Evolutionary conservation across 2,113 vertebrate species (phyloP), one percentile per base, ranked within the genome.

Genomic region (Zosterops hypoxanthus): DNA sequence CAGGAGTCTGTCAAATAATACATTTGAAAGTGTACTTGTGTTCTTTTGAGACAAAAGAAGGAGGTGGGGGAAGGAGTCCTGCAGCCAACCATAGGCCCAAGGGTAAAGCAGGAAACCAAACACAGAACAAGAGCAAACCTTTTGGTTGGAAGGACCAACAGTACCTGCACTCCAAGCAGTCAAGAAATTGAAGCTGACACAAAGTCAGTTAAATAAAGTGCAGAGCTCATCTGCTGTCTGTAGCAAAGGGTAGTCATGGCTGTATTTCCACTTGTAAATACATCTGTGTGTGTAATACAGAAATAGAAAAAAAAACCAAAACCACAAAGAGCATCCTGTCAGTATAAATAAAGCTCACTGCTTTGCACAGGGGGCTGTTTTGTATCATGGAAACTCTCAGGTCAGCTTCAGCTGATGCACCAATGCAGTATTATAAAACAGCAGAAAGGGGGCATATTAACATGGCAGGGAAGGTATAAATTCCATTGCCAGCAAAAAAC

Each of bases 151-250:
- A 94, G 72, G 90, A 92, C 95, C 83, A 94, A 46, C 71, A 96
- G 61, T 94, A 95, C 81, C 79, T 95, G 96, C 49, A 42, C 82
- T 97, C 68, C 60, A 56, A 77, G 82, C 49, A 96, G 77, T 79
- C 75, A 80, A 95, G 91, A 96, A 97, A 98, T 97, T 96, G 97
- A 97, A 96, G 94, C 96, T 97, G 97, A 97, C 97, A 96, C 61
- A 65, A 95, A 93, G 90, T 94, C 95, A 97, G 94, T 96, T 96
- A 97, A 97, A 96, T 93, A 96, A 97, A 97, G 95, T 92, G 92
- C 85, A 96, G 83, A 78, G 56, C 88, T 92, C 90, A 81, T 95
- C 86, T 49, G 17, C 66, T 91, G 63, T 94, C 9, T 3, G 77
- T 89, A 59, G 60, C 41, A 90, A 93, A 95, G 70, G 87, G 79